Conservation (phyloP, 1,140 invertebrate genomes). For the Hycleus cichorii region DNA sequence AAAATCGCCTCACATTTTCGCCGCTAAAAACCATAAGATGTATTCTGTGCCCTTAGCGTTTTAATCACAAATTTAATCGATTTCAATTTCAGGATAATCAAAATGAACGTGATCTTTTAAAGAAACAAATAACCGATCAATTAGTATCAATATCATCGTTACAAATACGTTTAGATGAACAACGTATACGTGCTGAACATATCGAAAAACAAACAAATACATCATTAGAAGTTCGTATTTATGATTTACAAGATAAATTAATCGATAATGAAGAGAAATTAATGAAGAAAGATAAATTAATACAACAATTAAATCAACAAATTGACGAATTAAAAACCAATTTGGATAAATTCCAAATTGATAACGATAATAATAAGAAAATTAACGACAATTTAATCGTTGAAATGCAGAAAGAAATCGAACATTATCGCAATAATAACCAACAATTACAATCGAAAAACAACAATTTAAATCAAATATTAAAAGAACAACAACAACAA, state of each 20-base stretch:
- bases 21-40: too few species aligned
- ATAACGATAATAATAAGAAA: slow-evolving; percentile 43
- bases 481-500: slow-evolving; percentile 46
- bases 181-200: slow-evolving; percentile 63
- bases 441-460: slow-evolving; percentile 45
- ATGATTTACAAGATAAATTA: slow-evolving; percentile 54
- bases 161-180: slow-evolving; percentile 68
- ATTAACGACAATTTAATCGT: slow-evolving; percentile 47
- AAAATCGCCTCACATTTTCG: too few species aligned
- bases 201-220: slow-evolving; percentile 58
- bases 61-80: too few species aligned
- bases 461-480: slow-evolving; percentile 49
- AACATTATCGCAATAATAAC: slow-evolving; percentile 48
- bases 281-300: slow-evolving; percentile 50
- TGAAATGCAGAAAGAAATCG: slow-evolving; percentile 49
- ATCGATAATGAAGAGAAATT: slow-evolving; percentile 50
- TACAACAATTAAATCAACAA: slow-evolving; percentile 45
- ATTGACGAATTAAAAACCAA: slow-evolving; percentile 42
- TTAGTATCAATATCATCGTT: slow-evolving; percentile 69
- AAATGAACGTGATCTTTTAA: slow-evolving; percentile 69
- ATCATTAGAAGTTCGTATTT: slow-evolving; percentile 57
- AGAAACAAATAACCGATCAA: slow-evolving; percentile 71
- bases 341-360: slow-evolving; percentile 45
- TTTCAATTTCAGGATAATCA: slow-evolving; percentile 57
- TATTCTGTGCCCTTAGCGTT: too few species aligned